Percentiles rank a stretch among this genome's conserved stretches.
Evolutionary conservation across 2,797 vertebrate genomes (phyloP).

Genomic region (Hippoglossus hippoglossus): DNA sequence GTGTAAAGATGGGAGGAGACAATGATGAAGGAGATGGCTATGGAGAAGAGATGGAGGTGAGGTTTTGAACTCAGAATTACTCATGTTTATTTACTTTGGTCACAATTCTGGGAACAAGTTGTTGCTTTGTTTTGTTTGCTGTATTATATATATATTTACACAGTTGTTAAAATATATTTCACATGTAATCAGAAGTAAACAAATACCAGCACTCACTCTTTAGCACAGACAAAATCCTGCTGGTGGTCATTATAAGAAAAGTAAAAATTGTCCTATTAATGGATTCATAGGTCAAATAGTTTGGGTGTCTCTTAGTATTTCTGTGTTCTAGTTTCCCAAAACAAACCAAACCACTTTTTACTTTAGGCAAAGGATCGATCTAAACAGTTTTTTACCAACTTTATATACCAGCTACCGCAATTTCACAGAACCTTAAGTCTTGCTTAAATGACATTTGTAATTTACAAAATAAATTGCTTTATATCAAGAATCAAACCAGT

Average conservation of each 20-base stretch:
- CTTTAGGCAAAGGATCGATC: too few species aligned
- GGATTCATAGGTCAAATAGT: neutral
- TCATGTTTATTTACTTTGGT: neutral
- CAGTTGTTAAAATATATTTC: constrained; percentile 5
- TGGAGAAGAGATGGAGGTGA: constrained; percentile 91
- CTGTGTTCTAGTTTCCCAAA: too few species aligned
- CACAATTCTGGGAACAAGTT: neutral
- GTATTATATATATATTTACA: constrained; percentile 4
- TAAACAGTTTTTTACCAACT: too few species aligned
- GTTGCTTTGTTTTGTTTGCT: neutral
- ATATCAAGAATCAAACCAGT: neutral
- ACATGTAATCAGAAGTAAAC: neutral
- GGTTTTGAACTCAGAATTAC: constrained; percentile 5
- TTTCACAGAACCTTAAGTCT: too few species aligned
- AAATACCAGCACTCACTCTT: neutral
- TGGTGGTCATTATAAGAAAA: neutral
- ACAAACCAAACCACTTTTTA: too few species aligned
- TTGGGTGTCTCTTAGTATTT: neutral
- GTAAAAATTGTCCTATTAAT: neutral
- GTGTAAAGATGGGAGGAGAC: constrained; percentile 86
- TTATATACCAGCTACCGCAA: too few species aligned
- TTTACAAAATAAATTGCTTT: neutral
- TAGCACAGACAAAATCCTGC: neutral
- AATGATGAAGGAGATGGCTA: constrained; percentile 91
- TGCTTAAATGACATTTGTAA: neutral